A percentile compares a stretch with the other conserved stretches of the same genome.
These are phyloP conservation scores for Vidua macroura DNA, from an alignment of 2,113 vertebrate genomes.

Conservation along the genomic window DNA sequence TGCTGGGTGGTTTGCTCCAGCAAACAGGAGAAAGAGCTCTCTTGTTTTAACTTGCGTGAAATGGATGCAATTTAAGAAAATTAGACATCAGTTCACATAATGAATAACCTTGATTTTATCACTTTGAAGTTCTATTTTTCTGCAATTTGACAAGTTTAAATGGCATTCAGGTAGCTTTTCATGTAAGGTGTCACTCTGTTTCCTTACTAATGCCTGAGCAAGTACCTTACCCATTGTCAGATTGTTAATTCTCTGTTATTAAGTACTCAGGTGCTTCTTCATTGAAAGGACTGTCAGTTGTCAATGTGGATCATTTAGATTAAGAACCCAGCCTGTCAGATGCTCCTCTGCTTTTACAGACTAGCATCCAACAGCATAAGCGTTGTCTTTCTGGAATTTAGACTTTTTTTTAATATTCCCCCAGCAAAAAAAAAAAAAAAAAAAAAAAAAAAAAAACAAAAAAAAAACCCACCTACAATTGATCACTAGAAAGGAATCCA, in stretches of 20 bases:
- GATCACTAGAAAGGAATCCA: not conserved
- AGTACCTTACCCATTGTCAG: slow-evolving; percentile 65
- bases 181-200: slow-evolving; percentile 70
- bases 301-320: slow-evolving; percentile 13
- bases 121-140: slow-evolving; percentile 69
- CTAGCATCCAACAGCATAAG: not conserved
- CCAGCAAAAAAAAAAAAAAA: not conserved
- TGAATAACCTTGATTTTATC: slow-evolving; percentile 62
- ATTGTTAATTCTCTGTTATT: slow-evolving; percentile 67
- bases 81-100: slow-evolving; percentile 63
- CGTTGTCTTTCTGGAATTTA: not conserved
- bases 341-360: not conserved
- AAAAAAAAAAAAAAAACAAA: not conserved
- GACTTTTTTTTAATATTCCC: not conserved
- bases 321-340: slow-evolving; percentile 23
- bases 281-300: slow-evolving; percentile 60
- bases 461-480: not conserved
- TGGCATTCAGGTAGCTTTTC: slow-evolving; percentile 62
- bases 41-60: slow-evolving; percentile 63
- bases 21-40: slow-evolving; percentile 2
- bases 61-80: slow-evolving; percentile 67
- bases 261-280: slow-evolving; percentile 57
- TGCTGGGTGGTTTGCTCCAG: not conserved
- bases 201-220: slow-evolving; percentile 70
- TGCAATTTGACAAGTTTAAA: slow-evolving; percentile 70